Evolutionary conservation across 2,113 vertebrate genomes (phyloP).

Genomic region (Micronisus gabar): DNA sequence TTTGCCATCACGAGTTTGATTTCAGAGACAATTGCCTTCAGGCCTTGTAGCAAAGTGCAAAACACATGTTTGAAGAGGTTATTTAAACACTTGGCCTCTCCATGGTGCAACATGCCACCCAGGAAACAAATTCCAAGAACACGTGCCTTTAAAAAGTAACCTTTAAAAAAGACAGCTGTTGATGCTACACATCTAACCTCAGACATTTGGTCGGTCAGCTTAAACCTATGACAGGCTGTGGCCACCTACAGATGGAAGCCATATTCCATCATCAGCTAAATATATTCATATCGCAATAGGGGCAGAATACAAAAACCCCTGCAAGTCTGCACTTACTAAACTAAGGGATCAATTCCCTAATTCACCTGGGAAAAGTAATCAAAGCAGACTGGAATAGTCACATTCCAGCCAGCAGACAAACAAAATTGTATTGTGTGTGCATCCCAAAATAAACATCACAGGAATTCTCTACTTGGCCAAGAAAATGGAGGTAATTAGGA

Average conservation of each 20-base stretch:
- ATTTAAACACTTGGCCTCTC: not conserved
- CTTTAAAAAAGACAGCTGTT: not conserved
- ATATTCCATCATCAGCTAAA: not conserved
- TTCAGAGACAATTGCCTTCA: not conserved
- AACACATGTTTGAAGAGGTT: not conserved
- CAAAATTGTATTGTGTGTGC: not conserved
- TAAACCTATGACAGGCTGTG: not conserved
- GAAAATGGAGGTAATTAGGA: not conserved
- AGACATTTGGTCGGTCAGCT: not conserved
- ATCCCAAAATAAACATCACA: not conserved
- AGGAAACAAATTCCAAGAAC: not conserved
- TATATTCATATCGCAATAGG: not conserved
- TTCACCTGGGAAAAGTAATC: not conserved
- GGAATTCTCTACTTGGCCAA: not conserved
- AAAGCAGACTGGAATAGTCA: not conserved
- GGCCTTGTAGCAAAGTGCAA: not conserved
- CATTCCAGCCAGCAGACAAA: not conserved
- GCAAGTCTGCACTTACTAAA: not conserved
- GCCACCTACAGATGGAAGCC: not conserved
- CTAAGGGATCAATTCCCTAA: not conserved
- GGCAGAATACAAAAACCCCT: not conserved
- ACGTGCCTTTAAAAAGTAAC: not conserved
- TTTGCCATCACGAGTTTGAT: not conserved
- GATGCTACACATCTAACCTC: not conserved
- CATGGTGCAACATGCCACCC: not conserved